These are phyloP conservation scores for Rhea pennata DNA, from an alignment of 2,113 vertebrate genomes.

Conservation along the genomic window DNA sequence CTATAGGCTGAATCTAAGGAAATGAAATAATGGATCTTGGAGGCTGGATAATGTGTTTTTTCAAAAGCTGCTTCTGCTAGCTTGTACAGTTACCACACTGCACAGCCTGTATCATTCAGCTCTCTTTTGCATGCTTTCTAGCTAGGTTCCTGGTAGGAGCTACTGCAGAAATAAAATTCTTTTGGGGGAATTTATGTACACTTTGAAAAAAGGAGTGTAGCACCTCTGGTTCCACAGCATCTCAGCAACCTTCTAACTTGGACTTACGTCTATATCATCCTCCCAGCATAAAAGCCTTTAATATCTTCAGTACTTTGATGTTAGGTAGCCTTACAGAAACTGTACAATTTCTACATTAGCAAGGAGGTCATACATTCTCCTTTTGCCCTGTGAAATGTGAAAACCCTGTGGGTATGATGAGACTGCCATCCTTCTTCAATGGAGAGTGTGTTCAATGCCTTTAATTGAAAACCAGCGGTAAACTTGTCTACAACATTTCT, in stretches of 20 bases:
- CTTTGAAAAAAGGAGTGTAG: neutral
- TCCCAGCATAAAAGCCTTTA: neutral
- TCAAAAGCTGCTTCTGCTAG: neutral
- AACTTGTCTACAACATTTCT: neutral
- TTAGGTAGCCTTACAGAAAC: neutral
- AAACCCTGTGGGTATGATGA: neutral
- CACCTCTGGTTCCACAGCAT: neutral
- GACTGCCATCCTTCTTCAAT: neutral
- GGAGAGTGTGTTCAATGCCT: neutral
- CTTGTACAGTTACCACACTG: neutral
- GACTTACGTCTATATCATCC: accelerated
- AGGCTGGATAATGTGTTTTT: neutral
- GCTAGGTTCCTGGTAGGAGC: neutral
- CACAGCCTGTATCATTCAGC: neutral
- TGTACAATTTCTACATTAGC: neutral
- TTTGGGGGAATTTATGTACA: too few species aligned
- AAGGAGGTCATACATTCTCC: neutral
- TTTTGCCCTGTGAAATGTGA: neutral
- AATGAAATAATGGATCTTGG: slow-evolving; percentile 1
- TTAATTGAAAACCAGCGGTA: neutral
- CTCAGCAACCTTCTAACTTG: neutral
- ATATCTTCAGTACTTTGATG: neutral
- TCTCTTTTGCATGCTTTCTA: neutral
- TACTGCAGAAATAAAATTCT: neutral
- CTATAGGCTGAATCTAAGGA: neutral